A percentile compares a stretch with the other conserved stretches of the same genome.
Conservation (phyloP, 2,888 invertebrate species). For the Abscondita cerata region DNA sequence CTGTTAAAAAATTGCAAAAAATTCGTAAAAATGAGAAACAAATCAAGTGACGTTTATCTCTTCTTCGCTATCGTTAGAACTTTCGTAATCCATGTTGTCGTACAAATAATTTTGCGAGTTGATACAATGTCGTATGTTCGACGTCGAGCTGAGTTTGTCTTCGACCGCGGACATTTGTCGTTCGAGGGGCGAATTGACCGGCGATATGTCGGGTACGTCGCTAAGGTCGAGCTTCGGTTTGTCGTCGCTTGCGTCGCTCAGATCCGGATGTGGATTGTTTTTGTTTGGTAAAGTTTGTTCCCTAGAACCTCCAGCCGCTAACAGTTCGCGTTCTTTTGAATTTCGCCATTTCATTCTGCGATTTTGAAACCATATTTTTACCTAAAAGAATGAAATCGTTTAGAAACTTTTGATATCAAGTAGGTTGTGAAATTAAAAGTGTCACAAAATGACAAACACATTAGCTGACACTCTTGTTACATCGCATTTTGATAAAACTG, state of each 20-base stretch:
- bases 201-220: conserved; percentile 66
- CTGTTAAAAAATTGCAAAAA: background rate
- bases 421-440: no score
- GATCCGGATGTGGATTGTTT: conserved; percentile 94
- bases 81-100: conserved; percentile 61
- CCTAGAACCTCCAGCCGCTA: conserved; percentile 91
- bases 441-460: no score
- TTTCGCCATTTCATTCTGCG: conserved; percentile 99
- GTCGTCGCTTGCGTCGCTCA: conserved; percentile 88
- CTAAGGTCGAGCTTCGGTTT: conserved; percentile 70
- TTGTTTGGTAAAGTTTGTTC: conserved; percentile 96
- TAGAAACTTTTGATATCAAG: no score
- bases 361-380: conserved; percentile 95
- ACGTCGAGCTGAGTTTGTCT: conserved; percentile 26
- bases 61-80: conserved; percentile 68
- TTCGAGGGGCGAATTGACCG: conserved; percentile 55
- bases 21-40: conserved; percentile 22
- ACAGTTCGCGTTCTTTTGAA: conserved; percentile 92
- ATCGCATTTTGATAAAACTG: no score
- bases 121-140: conserved; percentile 34
- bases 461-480: no score
- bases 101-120: conserved; percentile 51
- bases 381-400: conserved; percentile 61
- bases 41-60: conserved; percentile 90
- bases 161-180: conserved; percentile 43